A percentile compares a stretch with the other conserved stretches of the same genome.
These are phyloP conservation scores for Sprattus sprattus DNA, from an alignment of 2,113 vertebrate genomes.

Conservation along the genomic window DNA sequence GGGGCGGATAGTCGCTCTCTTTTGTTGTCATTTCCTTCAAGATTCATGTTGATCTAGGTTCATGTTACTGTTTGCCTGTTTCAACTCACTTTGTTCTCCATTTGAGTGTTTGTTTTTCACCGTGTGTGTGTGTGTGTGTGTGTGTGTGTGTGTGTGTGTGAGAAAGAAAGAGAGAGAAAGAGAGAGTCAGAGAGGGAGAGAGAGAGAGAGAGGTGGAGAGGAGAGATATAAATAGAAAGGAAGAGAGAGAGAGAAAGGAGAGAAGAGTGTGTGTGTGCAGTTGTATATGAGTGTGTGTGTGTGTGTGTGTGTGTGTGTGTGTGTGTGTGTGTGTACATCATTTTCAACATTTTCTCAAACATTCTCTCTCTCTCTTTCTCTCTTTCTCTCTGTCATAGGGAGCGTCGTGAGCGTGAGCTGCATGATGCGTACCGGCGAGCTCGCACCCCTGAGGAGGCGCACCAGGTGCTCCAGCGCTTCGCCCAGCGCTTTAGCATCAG, in stretches of 20 bases:
- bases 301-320: too few species aligned
- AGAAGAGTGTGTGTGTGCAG: too few species aligned
- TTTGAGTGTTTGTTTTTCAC: background rate
- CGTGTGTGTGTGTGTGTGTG: background rate
- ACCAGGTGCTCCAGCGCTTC: slow-evolving; percentile 84
- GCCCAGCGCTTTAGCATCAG: slow-evolving; percentile 96
- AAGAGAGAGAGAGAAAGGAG: too few species aligned
- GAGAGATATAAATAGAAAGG: too few species aligned
- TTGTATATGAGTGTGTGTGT: too few species aligned
- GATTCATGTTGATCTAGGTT: background rate
- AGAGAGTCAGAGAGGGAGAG: background rate
- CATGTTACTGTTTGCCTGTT: background rate
- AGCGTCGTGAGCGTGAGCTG: slow-evolving; percentile 86
- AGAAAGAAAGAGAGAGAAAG: background rate
- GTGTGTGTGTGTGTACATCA: too few species aligned
- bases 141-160: background rate
- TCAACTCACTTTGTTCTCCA: background rate
- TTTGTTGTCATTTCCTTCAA: background rate
- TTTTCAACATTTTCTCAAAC: background rate
- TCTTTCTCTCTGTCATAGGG: slow-evolving; percentile 59
- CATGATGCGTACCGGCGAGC: slow-evolving; percentile 85
- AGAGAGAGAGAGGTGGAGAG: background rate
- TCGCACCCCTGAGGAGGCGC: slow-evolving; percentile 83
- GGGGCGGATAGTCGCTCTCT: background rate
- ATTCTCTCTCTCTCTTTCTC: background rate